phyloP scores from a whole-genome alignment of 2,888 invertebrate genomes.

The Fabriciana adippe region DNA sequence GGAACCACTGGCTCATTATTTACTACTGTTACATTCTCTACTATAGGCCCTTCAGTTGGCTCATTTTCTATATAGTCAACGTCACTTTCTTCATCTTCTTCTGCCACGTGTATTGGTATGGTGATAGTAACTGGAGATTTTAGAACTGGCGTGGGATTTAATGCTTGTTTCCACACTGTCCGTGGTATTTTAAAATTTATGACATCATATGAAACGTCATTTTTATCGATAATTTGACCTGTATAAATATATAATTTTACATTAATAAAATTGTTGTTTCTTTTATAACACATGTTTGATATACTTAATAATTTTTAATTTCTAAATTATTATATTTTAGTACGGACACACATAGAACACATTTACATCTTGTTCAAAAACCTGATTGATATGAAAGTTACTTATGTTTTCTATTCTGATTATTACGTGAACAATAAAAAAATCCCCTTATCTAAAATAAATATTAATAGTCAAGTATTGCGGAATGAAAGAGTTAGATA shows the following conservation, averaged over 20 bases:
- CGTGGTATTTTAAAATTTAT: constrained; percentile 64
- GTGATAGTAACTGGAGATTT: constrained; percentile 70
- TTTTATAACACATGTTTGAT: not conserved
- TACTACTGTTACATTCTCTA: constrained; percentile 41
- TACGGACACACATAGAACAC: no score
- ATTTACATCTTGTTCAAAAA: no score
- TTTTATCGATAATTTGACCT: constrained; percentile 42
- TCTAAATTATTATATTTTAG: no score
- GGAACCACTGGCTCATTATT: constrained; percentile 46
- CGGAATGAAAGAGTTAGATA: no score
- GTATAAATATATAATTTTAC: constrained; percentile 19
- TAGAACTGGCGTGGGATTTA: constrained; percentile 66
- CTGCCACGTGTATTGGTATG: constrained; percentile 68
- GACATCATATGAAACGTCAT: constrained; percentile 60
- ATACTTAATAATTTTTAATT: no score
- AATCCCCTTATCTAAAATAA: no score
- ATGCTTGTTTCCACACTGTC: constrained; percentile 64
- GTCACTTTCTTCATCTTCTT: constrained; percentile 50
- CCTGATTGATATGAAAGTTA: no score
- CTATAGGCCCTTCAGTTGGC: constrained; percentile 48
- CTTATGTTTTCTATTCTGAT: no score
- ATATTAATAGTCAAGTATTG: no score
- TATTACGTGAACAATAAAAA: no score
- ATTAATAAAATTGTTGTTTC: not conserved
- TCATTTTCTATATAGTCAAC: constrained; percentile 45